phyloP scores from a whole-genome alignment of 2,797 vertebrate genomes.

The Enteromius unitaeniatus region DNA sequence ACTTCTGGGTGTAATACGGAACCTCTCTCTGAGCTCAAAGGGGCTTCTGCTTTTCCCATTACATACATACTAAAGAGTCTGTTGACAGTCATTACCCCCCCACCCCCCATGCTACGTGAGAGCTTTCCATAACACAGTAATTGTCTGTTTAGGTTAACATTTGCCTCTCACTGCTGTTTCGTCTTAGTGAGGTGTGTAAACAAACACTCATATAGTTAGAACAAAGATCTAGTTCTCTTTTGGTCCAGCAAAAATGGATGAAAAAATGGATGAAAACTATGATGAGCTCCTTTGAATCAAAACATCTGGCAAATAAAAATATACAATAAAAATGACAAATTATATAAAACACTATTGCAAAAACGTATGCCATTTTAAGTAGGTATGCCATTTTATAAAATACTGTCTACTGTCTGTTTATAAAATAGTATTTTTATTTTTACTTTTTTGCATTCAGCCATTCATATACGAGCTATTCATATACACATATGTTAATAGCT shows the following conservation, averaged over 20 bases:
- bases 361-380: background rate
- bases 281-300: background rate
- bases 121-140: conserved; percentile 36
- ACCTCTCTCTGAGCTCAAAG: conserved; percentile 46
- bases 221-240: background rate
- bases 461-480: too few species aligned
- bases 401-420: background rate
- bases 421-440: background rate
- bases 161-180: background rate
- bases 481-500: too few species aligned
- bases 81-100: conserved; percentile 39
- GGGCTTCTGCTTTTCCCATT: conserved; percentile 59
- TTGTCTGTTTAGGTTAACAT: conserved; percentile 45
- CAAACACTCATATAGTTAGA: background rate
- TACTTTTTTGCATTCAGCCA: too few species aligned
- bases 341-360: background rate
- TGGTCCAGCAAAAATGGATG: background rate
- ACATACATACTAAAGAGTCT: conserved; percentile 35
- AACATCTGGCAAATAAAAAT: too few species aligned
- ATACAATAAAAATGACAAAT: background rate
- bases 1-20: conserved; percentile 72
- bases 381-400: background rate
- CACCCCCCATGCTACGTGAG: conserved; percentile 27
- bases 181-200: background rate
- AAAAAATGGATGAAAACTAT: background rate